Conservation (phyloP, 2,113 vertebrate species). For the Nymphicus hollandicus region DNA sequence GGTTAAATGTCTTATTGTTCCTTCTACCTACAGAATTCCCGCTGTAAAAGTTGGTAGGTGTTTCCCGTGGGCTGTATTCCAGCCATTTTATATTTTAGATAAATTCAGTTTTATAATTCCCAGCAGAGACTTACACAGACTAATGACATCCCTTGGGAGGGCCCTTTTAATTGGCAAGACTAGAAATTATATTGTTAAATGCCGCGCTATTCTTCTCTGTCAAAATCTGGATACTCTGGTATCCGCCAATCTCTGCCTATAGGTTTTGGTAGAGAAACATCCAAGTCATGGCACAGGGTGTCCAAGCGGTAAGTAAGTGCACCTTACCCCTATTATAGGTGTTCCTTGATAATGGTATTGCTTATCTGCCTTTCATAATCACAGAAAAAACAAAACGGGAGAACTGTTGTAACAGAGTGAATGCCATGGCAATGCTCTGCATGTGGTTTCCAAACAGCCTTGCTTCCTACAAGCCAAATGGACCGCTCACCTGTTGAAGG, state of each 20-base stretch:
- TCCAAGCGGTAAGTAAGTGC: background rate
- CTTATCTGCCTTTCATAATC: background rate
- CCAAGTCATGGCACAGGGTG: background rate
- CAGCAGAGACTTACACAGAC: conserved; percentile 22
- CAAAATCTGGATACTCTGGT: background rate
- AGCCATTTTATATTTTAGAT: background rate
- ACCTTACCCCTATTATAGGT: background rate
- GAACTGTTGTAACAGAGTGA: background rate
- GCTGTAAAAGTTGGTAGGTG: background rate
- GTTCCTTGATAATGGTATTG: background rate
- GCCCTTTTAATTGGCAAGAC: conserved; percentile 51
- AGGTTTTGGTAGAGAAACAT: background rate
- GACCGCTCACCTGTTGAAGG: background rate
- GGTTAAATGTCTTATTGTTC: background rate
- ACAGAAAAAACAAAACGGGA: background rate
- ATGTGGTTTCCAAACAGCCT: background rate
- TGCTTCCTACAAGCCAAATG: background rate
- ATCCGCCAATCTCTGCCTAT: background rate
- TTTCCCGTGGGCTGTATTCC: background rate
- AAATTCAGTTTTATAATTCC: conserved; percentile 6
- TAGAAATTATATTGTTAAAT: conserved; percentile 39
- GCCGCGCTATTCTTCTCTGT: background rate
- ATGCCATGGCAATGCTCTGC: background rate
- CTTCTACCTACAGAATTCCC: background rate
- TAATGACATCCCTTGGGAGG: conserved; percentile 56